Base-by-base conservation (phyloP, 2,888 invertebrate species). In the Cantharis lateralis region DNA sequence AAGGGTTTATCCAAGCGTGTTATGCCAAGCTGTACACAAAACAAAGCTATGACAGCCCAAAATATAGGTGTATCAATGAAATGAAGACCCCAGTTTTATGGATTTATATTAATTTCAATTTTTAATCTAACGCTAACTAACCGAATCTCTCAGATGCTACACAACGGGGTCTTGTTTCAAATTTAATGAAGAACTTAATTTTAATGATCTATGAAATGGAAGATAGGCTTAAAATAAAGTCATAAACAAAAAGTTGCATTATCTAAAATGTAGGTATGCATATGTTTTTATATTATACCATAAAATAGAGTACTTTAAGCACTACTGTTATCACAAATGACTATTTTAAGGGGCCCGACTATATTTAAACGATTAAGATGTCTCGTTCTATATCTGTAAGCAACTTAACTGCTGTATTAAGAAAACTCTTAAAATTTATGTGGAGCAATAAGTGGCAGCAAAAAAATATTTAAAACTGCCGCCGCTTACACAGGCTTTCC, bases 1-100 rank as follows among this genome's bases (percentile, higher is more conserved):
- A 80, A 78, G 76, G 77, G 80, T 78, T 77, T 78, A 78, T 77
- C 78, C 78, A 78, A 78, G 77, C 80, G 78, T 78, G 73, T 71
- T 72, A 24, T 32, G 75, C 77, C 77, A 62, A 74, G 48, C 70
- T 28, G 77, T 74, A 75, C 77, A 77, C 77, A 77, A 77, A 77
- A 77, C 74, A 71, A 71, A 68, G 71, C 74, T 66, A 71, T 71
- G 74, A 77, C 77, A 77, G 77, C 74, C 77, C 64, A 20, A 68
- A 69, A 77, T 74, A 28, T 61, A 70, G 15, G 32, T 68, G 68
- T 74, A 77, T 72, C 66, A 70, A 77, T 75, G 77, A 74, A 77
- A 77, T 62, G 69, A 64, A 77, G 74, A 68, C 71, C 74, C 69
- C 71, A 69, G 77, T 71, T 61, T 48, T 28, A 20, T 66, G 32